Base-by-base conservation (phyloP, 2,888 invertebrate genomes). In the Myopa testacea region DNA sequence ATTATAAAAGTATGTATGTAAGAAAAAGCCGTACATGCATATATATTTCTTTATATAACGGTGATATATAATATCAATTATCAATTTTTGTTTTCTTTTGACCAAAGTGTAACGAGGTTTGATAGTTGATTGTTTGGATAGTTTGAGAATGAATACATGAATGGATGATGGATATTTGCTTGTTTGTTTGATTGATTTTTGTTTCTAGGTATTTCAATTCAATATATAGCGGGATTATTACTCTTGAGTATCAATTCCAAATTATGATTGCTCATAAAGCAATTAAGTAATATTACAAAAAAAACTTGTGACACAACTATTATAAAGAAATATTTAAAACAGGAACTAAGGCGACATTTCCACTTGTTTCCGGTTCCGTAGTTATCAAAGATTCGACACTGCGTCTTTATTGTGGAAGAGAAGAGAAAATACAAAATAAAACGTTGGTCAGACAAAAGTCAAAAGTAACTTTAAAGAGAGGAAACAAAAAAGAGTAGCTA, bases 321-420 rank as follows among this genome's bases (percentile, higher is more conserved):
- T 74, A 82, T 80, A 78, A 84, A 82, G 76, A 84, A 82, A 83
- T 85, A 85, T 83, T 84, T 85, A 78, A 85, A 80, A 81, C 84
- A 84, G 78, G 80, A 79, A 78, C 83, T 81, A 69, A 83, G 75
- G 75, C 84, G 83, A 55, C 76, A 78, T 81, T 81, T 84, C 84
- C 84, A 82, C 63, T 80, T 82, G 65, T 78, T 81, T 80, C 84
- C 79, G 77, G 76, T 80, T 83, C 80, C 82, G 80, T 73, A 65
- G 80, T 65, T 78, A 69, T 79, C 78, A 68, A 78, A 80, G 67
- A 69, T 77, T 37, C 71, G 79, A 78, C 76, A 80, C 79, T 81
- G 79, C 77, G 80, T 82, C 81, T 82, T 83, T 79, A 82, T 81
- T 78, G 69, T 67, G 80, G 78, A 80, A 78, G 75, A 75, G 67